These are phyloP conservation scores for Synodontis membranacea DNA, from an alignment of 2,113 vertebrate species.

Conservation along the genomic window DNA sequence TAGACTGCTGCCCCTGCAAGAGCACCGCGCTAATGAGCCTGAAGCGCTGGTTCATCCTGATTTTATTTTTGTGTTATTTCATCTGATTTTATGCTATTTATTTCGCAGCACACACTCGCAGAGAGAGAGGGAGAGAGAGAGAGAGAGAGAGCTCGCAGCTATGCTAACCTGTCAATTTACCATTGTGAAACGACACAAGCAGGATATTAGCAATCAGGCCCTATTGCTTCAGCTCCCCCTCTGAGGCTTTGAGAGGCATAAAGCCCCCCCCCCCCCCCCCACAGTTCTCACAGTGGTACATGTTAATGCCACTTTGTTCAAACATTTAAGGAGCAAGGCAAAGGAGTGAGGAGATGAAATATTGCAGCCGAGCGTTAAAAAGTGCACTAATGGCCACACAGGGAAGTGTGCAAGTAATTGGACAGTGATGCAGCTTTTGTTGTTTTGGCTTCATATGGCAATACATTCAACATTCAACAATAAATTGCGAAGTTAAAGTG, in stretches of 20 bases:
- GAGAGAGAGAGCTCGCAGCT: slow-evolving; percentile 34
- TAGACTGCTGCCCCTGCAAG: slow-evolving; percentile 16
- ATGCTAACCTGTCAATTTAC: slow-evolving; percentile 48
- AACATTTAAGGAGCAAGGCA: slow-evolving; percentile 31
- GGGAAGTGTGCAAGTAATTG: slow-evolving; percentile 20
- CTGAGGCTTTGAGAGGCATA: slow-evolving; percentile 27
- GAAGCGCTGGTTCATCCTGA: slow-evolving; percentile 45
- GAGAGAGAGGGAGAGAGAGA: neutral
- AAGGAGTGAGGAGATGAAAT: neutral
- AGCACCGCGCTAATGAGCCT: slow-evolving; percentile 42
- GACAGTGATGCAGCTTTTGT: slow-evolving; percentile 30
- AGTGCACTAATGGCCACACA: neutral
- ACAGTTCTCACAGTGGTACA: neutral
- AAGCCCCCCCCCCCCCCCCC: slow-evolving; percentile 10
- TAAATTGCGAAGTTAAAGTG: slow-evolving; percentile 14
- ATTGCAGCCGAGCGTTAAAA: neutral
- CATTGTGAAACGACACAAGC: slow-evolving; percentile 44
- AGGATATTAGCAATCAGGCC: slow-evolving; percentile 54
- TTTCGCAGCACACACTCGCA: slow-evolving; percentile 28
- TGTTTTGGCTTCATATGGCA: neutral
- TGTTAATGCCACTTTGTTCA: slow-evolving; percentile 34
- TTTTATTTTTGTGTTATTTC: slow-evolving; percentile 56
- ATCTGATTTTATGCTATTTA: slow-evolving; percentile 56
- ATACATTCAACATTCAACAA: neutral
- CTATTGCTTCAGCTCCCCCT: slow-evolving; percentile 42